Evolutionary conservation across 2,888 invertebrate species (phyloP), one percentile per base, ranked within the genome.

Genomic region (Aromia moschata): DNA sequence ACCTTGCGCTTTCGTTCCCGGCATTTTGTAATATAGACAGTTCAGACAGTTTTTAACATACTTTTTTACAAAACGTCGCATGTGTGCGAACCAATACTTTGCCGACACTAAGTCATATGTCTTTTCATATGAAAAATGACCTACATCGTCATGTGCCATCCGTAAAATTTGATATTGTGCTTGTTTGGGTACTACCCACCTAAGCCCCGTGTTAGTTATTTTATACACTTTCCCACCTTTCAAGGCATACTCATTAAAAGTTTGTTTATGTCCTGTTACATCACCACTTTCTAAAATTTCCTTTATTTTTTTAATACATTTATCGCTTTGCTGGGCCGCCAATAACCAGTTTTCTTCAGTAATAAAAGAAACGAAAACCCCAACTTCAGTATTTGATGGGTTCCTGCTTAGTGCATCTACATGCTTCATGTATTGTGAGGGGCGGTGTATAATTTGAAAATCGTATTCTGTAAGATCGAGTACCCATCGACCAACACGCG

Each of bases 1-100:
- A n/a, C 61, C 63, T 7, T 47, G 46, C 12, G 37, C 31, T 43
- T 60, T 65, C 14, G 56, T 60, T 7, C 38, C 43, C 3, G 44
- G 55, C 1, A 17, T 31, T 61, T 64, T 58, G 16, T 47, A 56
- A 44, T 45, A 60, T 9, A 54, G 9, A 44, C 60, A 63, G 15
- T 53, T 43, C n/a, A 60, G 16, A 25, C 25, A 25, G 7, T 44
- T 52, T 15, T 49, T 44, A 1, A 64, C 52, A 31, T 64, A 64
- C 51, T 64, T 64, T 1, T 11, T n/a, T 5, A 56, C 17, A 16
- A 64, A 56, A 2, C 43, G 16, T 9, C 55, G 25, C 25, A 25
- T 25, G 25, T 25, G 25, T 25, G 25, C 7, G 25, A 25, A 25
- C 25, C 25, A 25, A 25, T 25, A 25, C 7, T 25, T 25, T 25